phyloP scores from a whole-genome alignment of 2,113 vertebrate genomes.

The Cisticola juncidis region DNA sequence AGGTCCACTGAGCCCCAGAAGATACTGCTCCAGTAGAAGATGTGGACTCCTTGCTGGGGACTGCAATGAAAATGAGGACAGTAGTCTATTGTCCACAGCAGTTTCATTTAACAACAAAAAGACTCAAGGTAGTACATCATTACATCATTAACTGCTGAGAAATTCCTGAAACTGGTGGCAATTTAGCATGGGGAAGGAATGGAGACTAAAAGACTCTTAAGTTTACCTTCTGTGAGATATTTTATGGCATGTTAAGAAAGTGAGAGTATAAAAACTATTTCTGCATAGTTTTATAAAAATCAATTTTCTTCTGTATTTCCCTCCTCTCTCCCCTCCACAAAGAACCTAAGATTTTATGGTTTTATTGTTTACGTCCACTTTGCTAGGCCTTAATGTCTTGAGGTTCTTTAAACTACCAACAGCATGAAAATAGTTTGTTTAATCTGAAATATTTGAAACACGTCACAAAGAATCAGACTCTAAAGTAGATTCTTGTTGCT shows the following conservation, averaged over 20 bases:
- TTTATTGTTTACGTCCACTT: conserved; percentile 9
- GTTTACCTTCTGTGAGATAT: neutral
- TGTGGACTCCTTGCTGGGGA: neutral
- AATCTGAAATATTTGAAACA: neutral
- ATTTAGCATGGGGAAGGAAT: neutral
- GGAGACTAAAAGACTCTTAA: neutral
- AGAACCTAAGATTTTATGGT: neutral
- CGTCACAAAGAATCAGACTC: neutral
- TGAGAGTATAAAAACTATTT: neutral
- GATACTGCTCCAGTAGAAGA: neutral
- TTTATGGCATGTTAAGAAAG: neutral
- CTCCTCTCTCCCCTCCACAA: accelerated
- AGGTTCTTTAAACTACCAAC: neutral
- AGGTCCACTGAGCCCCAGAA: neutral
- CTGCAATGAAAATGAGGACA: neutral
- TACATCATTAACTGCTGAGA: neutral
- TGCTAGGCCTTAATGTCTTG: neutral
- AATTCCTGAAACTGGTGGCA: neutral
- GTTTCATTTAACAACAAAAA: neutral
- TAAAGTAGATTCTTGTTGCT: neutral
- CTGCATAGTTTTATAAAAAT: neutral
- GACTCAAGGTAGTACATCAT: neutral
- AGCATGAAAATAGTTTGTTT: neutral
- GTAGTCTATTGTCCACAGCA: neutral
- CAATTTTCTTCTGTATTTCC: neutral